Percentiles rank a stretch among this genome's conserved stretches.
These are phyloP conservation scores for Tyto alba DNA, from an alignment of 2,113 vertebrate species.

Conservation along the genomic window DNA sequence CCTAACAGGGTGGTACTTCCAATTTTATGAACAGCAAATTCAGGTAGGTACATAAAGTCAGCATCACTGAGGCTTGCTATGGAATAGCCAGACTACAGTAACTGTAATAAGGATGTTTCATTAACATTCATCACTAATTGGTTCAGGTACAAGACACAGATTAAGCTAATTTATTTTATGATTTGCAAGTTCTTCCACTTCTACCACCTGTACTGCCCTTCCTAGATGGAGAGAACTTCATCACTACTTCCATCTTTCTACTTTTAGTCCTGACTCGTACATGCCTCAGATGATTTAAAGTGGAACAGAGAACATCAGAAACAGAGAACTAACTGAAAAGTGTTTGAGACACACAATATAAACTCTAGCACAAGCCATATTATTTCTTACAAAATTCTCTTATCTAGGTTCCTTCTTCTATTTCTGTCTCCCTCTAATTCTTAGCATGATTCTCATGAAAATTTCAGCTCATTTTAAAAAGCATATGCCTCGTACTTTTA, in stretches of 20 bases:
- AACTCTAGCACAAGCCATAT: not conserved
- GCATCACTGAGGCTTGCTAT: not conserved
- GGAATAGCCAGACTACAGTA: not conserved
- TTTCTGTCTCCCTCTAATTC: not conserved
- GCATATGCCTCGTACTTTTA: rapidly evolving
- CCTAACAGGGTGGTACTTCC: not conserved
- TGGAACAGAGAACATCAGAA: not conserved
- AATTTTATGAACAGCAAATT: not conserved
- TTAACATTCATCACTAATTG: not conserved
- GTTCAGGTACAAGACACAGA: rapidly evolving
- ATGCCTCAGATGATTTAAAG: not conserved
- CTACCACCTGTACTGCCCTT: not conserved
- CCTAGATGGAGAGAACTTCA: not conserved
- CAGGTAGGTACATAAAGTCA: not conserved
- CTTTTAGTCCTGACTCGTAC: not conserved
- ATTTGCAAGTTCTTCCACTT: not conserved
- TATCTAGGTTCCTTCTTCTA: not conserved
- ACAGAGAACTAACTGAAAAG: not conserved
- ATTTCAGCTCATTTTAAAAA: not conserved
- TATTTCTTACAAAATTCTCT: not conserved
- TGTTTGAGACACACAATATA: not conserved
- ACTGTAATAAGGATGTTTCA: not conserved
- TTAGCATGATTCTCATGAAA: not conserved
- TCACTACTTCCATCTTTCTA: not conserved
- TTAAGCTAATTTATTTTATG: rapidly evolving